Evolutionary conservation across 1,140 invertebrate species (phyloP).

Genomic region (Ctenoplectra terminalis): DNA sequence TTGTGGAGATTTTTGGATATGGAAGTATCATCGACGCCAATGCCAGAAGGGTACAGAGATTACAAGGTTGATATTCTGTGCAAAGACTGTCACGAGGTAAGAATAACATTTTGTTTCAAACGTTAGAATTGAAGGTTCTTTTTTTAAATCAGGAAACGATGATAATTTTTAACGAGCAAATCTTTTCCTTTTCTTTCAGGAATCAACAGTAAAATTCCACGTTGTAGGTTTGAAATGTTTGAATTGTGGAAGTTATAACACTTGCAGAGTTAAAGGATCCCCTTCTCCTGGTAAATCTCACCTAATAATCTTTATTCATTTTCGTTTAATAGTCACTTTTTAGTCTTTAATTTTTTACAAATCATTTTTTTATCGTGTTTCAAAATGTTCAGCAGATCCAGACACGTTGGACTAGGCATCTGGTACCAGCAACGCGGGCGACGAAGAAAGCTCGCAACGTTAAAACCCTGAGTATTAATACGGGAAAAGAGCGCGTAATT

Average conservation of each 20-base stretch:
- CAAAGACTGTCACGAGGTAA: slow-evolving; percentile 94
- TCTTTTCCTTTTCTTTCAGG: slow-evolving; percentile 82
- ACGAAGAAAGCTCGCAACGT: slow-evolving; percentile 66
- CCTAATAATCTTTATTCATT: background rate
- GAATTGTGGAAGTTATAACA: slow-evolving; percentile 94
- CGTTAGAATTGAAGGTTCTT: background rate
- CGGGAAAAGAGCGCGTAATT: slow-evolving; percentile 12
- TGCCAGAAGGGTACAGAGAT: slow-evolving; percentile 91
- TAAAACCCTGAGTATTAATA: slow-evolving; percentile 60
- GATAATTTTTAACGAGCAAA: background rate
- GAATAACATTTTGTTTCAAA: slow-evolving; percentile 27
- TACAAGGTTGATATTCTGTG: slow-evolving; percentile 91
- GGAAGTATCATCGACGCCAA: slow-evolving; percentile 90
- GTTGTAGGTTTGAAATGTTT: slow-evolving; percentile 93
- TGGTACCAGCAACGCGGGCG: slow-evolving; percentile 64
- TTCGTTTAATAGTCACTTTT: background rate
- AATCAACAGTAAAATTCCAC: slow-evolving; percentile 91
- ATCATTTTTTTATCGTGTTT: slow-evolving; percentile 4
- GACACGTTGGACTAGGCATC: slow-evolving; percentile 70
- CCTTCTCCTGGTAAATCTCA: slow-evolving; percentile 75
- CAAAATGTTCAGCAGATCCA: slow-evolving; percentile 63
- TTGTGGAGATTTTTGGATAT: slow-evolving; percentile 92
- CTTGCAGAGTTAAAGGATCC: slow-evolving; percentile 88
- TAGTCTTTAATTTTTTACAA: background rate
- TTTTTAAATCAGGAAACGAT: background rate